These are phyloP conservation scores for Galeopterus variegatus DNA, from an alignment of 2,113 vertebrate genomes.

Conservation along the genomic window DNA sequence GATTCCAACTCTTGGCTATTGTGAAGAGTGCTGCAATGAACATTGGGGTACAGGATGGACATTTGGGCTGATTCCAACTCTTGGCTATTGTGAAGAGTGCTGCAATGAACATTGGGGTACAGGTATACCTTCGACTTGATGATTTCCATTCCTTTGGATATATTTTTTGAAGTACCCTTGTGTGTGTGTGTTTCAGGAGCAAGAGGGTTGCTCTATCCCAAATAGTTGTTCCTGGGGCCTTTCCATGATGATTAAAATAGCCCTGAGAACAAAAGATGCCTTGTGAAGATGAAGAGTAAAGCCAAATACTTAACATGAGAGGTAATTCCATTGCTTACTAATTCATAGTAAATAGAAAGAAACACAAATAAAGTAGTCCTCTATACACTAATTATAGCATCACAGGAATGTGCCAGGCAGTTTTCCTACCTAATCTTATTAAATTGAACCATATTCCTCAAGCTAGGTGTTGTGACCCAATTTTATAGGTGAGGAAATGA, in stretches of 20 bases:
- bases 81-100: too few relatives aligned
- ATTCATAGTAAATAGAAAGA: not conserved
- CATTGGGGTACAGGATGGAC: too few relatives aligned
- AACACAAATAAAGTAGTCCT: not conserved
- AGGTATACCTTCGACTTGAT: too few relatives aligned
- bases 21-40: too few relatives aligned
- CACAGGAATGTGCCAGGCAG: not conserved
- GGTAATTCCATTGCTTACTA: not conserved
- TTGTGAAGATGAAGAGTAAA: conserved; percentile 38
- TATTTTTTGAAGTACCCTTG: too few relatives aligned
- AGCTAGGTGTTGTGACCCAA: not conserved
- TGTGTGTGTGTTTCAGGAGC: not conserved
- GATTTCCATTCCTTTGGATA: too few relatives aligned
- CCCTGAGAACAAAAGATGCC: not conserved
- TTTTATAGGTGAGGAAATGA: not conserved
- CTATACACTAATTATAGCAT: not conserved
- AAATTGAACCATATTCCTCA: not conserved
- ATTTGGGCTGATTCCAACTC: too few relatives aligned
- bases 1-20: too few relatives aligned
- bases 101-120: too few relatives aligned
- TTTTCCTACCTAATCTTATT: not conserved
- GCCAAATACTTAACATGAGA: not conserved
- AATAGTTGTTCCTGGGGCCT: not conserved
- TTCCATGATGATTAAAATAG: not conserved
- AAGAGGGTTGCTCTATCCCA: not conserved